Evolutionary conservation across 2,797 vertebrate species (phyloP), one percentile per base, ranked within the genome.

Genomic region (Anguilla megastoma): DNA sequence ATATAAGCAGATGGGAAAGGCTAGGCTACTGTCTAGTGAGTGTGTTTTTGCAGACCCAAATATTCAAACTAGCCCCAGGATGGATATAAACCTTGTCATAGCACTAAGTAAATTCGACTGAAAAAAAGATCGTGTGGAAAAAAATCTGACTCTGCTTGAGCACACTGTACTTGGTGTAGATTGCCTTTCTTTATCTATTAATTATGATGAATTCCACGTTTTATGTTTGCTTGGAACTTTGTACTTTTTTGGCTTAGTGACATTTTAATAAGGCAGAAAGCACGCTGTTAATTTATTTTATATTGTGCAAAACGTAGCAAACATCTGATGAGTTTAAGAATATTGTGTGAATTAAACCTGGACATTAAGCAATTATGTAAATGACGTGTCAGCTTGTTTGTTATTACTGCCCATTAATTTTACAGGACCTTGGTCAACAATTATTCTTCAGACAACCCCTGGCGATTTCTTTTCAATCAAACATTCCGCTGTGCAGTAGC

Each of bases 281-380:
- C 88, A 92, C 90, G 94, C 94, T 97, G 94, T 93, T 98, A 97
- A 98, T 97, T 98, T 98, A 98, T 98, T 98, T 96, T 93, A 94
- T 94, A 90, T 86, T 95, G 94, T 95, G 91, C 88, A 87, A 92
- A 91, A 92, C 91, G 95, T 97, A 94, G 95, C 94, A 94, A 95
- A 96, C 95, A 94, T 96, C 96, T 93, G 94, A 93, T 93, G 92
- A 96, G 94, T 93, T 97, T 95, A 95, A 97, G 94, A 93, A 91
- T 93, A 91, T 91, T 91, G 91, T 95, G 95, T 95, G 93, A 93
- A 96, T 96, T 95, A 95, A 96, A 92, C 89, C 89, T 93, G 91
- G 91, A 91, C 84, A 91, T 87, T 93, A 90, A 91, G 80, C 91
- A 90, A 91, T 89, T 91, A 88, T 92, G 90, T 85, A 87, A 91